A percentile compares a stretch with the other conserved stretches of the same genome.
These are phyloP conservation scores for Drosophila watanabei DNA, from an alignment of 1,140 invertebrate species.

Conservation along the genomic window DNA sequence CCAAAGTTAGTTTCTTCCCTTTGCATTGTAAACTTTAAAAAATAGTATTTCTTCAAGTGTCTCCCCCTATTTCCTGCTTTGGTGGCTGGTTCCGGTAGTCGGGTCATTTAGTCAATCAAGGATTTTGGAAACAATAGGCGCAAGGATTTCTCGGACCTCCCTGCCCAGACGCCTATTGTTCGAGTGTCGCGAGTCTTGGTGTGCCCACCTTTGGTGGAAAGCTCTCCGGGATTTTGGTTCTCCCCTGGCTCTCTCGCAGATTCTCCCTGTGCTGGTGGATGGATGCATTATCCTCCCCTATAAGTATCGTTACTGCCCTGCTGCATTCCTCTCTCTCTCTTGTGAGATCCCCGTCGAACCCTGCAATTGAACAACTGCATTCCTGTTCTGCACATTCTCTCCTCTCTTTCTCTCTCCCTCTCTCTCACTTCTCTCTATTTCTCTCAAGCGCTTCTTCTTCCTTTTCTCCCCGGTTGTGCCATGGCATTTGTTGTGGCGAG, in stretches of 20 bases:
- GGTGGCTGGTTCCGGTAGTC: slow-evolving; percentile 18
- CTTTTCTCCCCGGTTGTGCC: slow-evolving; percentile 37
- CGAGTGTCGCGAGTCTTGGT: background rate
- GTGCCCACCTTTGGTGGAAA: slow-evolving; percentile 30
- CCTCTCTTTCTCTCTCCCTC: slow-evolving; percentile 21
- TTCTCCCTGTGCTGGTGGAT: background rate
- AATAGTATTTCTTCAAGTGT: slow-evolving; percentile 14
- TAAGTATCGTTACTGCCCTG: slow-evolving; percentile 20
- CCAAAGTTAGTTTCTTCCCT: background rate
- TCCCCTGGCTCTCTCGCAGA: background rate
- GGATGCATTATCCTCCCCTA: slow-evolving; percentile 45
- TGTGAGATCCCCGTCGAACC: slow-evolving; percentile 6
- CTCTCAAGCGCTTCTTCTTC: slow-evolving; percentile 29
- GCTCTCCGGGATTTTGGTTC: slow-evolving; percentile 13
- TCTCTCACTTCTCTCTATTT: slow-evolving; percentile 42
- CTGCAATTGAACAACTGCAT: slow-evolving; percentile 81
- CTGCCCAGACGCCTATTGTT: slow-evolving; percentile 53
- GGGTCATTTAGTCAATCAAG: slow-evolving; percentile 62
- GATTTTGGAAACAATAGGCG: slow-evolving; percentile 41
- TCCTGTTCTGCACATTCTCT: slow-evolving; percentile 58
- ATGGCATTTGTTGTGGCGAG: slow-evolving; percentile 39
- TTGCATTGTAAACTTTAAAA: too few species aligned
- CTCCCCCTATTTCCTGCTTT: slow-evolving; percentile 17
- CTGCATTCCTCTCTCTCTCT: slow-evolving; percentile 34
- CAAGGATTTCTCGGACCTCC: slow-evolving; percentile 20